A percentile compares a stretch with the other conserved stretches of the same genome.
phyloP scores from a whole-genome alignment of 2,797 vertebrate species.

The Tachyglossus aculeatus region DNA sequence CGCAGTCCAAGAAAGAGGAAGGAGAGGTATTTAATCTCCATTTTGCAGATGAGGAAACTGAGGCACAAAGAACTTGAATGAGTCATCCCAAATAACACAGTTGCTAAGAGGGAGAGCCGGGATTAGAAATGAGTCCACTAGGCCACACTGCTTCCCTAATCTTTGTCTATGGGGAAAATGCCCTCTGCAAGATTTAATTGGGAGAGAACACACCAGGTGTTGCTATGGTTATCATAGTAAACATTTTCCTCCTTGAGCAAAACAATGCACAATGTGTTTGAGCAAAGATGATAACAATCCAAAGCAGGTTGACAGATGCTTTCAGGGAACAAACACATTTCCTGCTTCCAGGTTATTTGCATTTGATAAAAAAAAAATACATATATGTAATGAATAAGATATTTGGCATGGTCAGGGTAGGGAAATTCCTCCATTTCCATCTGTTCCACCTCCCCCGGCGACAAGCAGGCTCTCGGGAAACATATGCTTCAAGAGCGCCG shows the following conservation, averaged over 20 bases:
- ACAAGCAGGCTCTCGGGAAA: background rate
- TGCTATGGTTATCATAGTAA: conserved; percentile 29
- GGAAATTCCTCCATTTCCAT: background rate
- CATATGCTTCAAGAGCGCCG: background rate
- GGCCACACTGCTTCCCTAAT: too few species aligned
- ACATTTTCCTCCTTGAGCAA: conserved; percentile 11
- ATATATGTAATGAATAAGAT: background rate
- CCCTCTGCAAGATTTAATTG: conserved; percentile 6
- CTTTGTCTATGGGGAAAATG: background rate
- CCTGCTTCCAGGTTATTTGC: background rate
- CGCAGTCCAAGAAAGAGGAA: too few species aligned
- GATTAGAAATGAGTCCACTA: too few species aligned
- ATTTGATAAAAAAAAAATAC: too few species aligned
- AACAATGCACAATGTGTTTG: conserved; percentile 28
- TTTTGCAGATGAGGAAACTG: too few species aligned
- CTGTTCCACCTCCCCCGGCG: background rate
- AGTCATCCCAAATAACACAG: too few species aligned
- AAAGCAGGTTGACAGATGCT: background rate
- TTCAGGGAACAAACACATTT: background rate
- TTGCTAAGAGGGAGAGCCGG: background rate
- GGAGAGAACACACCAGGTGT: background rate
- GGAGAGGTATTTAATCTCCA: too few species aligned
- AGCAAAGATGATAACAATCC: background rate
- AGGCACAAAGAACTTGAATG: too few species aligned
- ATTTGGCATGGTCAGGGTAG: conserved; percentile 7